Conservation (phyloP, 2,888 invertebrate species). For the Meghimatium bilineatum region DNA sequence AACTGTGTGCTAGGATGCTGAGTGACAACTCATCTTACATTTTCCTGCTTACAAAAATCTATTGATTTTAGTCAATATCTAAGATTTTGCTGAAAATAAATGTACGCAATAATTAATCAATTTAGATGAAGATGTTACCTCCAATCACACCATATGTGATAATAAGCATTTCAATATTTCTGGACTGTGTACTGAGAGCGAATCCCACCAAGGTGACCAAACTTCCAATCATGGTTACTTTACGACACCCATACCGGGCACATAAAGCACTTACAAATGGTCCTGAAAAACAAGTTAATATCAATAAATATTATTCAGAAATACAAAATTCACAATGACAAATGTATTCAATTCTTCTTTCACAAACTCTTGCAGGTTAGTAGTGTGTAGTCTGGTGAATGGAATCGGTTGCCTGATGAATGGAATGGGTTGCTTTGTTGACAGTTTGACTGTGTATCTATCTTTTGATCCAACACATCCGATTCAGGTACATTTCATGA, state of each 20-base stretch:
- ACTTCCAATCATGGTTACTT: constrained; percentile 81
- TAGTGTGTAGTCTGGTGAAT: too few relatives aligned
- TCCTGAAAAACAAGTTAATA: constrained; percentile 79
- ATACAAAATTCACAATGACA: not conserved
- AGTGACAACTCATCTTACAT: too few relatives aligned
- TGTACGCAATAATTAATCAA: too few relatives aligned
- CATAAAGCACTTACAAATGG: constrained; percentile 95
- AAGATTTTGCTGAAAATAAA: too few relatives aligned
- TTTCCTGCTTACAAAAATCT: not conserved
- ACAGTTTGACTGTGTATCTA: too few relatives aligned
- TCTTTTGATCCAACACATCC: too few relatives aligned
- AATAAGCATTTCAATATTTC: constrained; percentile 87
- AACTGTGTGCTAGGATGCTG: too few relatives aligned
- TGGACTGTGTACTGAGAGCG: constrained; percentile 85
- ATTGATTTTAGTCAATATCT: too few relatives aligned
- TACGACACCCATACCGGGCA: constrained; percentile 92
- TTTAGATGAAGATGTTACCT: constrained; percentile 81
- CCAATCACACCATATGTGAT: constrained; percentile 89
- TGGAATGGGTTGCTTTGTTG: too few relatives aligned
- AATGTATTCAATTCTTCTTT: not conserved
- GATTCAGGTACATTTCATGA: too few relatives aligned
- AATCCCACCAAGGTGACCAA: constrained; percentile 84
- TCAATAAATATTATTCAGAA: not conserved
- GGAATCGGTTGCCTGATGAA: too few relatives aligned
- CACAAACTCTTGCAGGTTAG: too few relatives aligned